Conservation (phyloP, 2,888 invertebrate genomes). For the Psococerastis gibbosa region DNA sequence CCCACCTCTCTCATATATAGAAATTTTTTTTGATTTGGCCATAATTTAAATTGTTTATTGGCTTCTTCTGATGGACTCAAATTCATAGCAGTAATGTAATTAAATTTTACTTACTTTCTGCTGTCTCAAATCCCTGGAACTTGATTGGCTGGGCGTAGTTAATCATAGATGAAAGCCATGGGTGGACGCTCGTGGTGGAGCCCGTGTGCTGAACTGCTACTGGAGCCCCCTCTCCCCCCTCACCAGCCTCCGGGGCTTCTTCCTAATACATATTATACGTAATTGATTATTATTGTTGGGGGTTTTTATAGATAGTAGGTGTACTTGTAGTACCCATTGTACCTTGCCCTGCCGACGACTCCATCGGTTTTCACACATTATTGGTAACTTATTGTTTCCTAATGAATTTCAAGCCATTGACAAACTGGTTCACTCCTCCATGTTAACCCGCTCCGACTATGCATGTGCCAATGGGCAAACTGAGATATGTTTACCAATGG, state of each 20-base stretch:
- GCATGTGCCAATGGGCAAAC: no score
- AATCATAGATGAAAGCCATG: constrained; percentile 95
- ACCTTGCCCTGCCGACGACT: no score
- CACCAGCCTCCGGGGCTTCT: constrained; percentile 14
- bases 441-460: no score
- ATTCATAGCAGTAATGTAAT: neutral
- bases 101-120: constrained; percentile 52
- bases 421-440: no score
- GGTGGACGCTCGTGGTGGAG: constrained; percentile 97
- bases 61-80: no score
- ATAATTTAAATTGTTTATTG: no score
- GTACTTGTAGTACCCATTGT: neutral
- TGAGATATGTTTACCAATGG: no score
- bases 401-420: no score
- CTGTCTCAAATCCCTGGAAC: constrained; percentile 93
- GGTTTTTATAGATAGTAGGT: neutral
- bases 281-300: neutral
- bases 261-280: neutral
- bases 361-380: no score
- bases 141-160: constrained; percentile 99
- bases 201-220: constrained; percentile 68
- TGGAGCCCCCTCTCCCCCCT: constrained; percentile 33
- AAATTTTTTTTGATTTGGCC: no score
- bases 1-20: no score
- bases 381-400: no score